Conservation (phyloP, 2,797 vertebrate genomes). For the Odontamblyopus rebecca region DNA sequence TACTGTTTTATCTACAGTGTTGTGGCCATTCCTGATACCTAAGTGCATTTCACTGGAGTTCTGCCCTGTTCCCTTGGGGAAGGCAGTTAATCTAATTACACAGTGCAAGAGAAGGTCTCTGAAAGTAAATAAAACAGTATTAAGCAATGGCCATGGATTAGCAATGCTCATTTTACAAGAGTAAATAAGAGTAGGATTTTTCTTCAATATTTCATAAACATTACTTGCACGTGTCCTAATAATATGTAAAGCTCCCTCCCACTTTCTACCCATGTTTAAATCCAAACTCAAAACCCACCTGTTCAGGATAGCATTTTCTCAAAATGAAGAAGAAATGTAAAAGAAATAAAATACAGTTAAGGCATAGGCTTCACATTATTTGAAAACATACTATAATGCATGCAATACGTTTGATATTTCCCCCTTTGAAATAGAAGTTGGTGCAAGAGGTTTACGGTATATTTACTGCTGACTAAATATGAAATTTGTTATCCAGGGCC, state of each 20-base stretch:
- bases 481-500: not conserved
- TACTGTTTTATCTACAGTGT: conserved; percentile 51
- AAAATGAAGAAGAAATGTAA: too few species aligned
- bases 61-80: conserved; percentile 53
- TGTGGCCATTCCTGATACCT: conserved; percentile 41
- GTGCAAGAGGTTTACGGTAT: not conserved
- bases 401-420: not conserved
- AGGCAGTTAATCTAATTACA: conserved; percentile 54
- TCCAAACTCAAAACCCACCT: too few species aligned
- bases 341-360: too few species aligned
- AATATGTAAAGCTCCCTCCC: too few species aligned
- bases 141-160: not conserved
- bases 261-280: too few species aligned
- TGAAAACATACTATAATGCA: not conserved
- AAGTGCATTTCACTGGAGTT: conserved; percentile 51
- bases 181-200: too few species aligned
- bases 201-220: too few species aligned
- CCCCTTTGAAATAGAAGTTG: not conserved
- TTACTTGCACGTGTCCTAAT: too few species aligned
- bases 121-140: conserved; percentile 18
- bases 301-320: too few species aligned
- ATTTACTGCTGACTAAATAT: not conserved
- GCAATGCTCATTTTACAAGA: not conserved
- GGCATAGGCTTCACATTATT: too few species aligned
- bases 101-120: conserved; percentile 24